Conservation (phyloP, 2,113 vertebrate species). For the Cryptoleucopteryx plumbea region DNA sequence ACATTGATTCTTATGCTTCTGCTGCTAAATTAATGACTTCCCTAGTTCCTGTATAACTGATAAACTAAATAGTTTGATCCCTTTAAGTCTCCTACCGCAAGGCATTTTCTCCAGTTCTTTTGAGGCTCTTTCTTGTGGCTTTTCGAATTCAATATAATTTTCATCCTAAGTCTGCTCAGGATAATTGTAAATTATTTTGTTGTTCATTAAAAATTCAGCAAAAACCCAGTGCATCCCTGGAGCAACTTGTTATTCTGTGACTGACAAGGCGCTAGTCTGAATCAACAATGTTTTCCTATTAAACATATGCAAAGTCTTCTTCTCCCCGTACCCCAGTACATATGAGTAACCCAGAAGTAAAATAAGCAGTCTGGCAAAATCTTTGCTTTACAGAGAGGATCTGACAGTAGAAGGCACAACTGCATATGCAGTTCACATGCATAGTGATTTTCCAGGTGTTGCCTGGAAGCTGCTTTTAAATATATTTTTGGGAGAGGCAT, state of each 20-base stretch:
- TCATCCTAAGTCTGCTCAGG: not conserved
- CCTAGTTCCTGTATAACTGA: not conserved
- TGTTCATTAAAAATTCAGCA: not conserved
- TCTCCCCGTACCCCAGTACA: not conserved
- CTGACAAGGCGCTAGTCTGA: not conserved
- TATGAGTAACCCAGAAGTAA: not conserved
- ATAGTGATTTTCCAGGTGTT: not conserved
- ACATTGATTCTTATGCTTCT: not conserved
- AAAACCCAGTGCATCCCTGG: not conserved
- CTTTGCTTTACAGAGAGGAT: not conserved
- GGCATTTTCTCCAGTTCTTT: not conserved
- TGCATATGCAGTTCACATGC: not conserved
- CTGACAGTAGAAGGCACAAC: not conserved
- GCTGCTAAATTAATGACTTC: not conserved
- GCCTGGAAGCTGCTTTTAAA: not conserved
- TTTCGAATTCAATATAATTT: not conserved
- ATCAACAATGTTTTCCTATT: not conserved
- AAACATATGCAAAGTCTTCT: not conserved
- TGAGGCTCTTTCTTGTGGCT: not conserved
- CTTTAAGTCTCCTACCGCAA: not conserved
- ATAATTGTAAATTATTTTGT: not conserved
- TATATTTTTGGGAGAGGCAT: not conserved
- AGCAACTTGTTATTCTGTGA: not conserved
- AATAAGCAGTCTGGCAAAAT: not conserved
- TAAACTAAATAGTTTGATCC: not conserved